A percentile compares a stretch with the other conserved stretches of the same genome.
These are phyloP conservation scores for Nomada fabriciana DNA, from an alignment of 2,888 invertebrate species.

Conservation along the genomic window DNA sequence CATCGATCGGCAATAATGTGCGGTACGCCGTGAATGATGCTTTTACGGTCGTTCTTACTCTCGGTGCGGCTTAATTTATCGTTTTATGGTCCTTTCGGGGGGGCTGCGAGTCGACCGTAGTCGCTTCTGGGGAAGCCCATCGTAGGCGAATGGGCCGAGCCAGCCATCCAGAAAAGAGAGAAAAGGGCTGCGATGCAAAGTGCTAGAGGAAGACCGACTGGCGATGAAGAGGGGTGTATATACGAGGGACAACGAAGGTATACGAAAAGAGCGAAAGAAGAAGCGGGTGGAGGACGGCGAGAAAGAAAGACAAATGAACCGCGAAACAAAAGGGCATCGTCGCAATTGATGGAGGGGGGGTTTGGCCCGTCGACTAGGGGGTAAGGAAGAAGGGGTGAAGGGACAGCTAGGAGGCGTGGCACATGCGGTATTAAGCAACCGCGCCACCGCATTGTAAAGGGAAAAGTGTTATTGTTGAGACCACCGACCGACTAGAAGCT, in stretches of 20 bases:
- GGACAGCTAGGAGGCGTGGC: constrained; percentile 79
- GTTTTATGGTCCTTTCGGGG: constrained; percentile 76
- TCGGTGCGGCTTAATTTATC: constrained; percentile 80
- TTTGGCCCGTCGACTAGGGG: constrained; percentile 42
- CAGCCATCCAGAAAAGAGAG: constrained; percentile 45
- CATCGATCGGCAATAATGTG: constrained; percentile 79
- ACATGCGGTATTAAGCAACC: constrained; percentile 79
- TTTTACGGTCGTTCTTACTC: constrained; percentile 75
- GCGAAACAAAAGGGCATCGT: constrained; percentile 82
- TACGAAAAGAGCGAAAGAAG: constrained; percentile 35
- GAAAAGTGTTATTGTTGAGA: constrained; percentile 80
- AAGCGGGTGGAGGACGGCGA: constrained; percentile 18
- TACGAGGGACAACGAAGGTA: constrained; percentile 24
- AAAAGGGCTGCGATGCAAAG: constrained; percentile 10
- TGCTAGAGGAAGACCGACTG: constrained; percentile 11
- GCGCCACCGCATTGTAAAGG: constrained; percentile 76
- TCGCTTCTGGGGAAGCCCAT: constrained; percentile 50
- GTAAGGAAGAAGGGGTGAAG: constrained; percentile 54
- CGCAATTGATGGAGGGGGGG: constrained; percentile 61
- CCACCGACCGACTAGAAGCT: constrained; percentile 71
- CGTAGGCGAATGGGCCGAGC: constrained; percentile 63
- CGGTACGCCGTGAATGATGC: constrained; percentile 80
- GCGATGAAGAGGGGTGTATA: constrained; percentile 4
- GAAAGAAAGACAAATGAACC: constrained; percentile 82
- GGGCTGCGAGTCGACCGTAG: constrained; percentile 63